These are phyloP conservation scores for Eciton burchellii DNA, from an alignment of 1,140 invertebrate species.

Conservation along the genomic window DNA sequence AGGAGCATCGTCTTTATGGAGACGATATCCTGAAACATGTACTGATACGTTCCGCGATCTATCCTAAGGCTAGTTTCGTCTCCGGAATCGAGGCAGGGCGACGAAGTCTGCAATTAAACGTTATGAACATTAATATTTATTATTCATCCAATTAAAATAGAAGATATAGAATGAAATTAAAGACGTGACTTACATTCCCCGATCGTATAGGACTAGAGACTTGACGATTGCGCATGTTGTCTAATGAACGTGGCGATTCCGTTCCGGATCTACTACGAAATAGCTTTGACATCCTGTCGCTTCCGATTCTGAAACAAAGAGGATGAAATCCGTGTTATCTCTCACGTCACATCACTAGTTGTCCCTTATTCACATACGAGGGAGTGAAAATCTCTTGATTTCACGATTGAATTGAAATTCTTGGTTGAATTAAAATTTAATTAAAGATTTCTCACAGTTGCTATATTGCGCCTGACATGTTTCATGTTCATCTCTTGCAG, in stretches of 20 bases:
- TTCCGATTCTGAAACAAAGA: constrained; percentile 78
- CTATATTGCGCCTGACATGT: too few species aligned
- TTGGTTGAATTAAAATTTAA: too few species aligned
- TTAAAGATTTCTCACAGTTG: too few species aligned
- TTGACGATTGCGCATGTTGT: constrained; percentile 78
- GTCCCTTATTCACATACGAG: not conserved
- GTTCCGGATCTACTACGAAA: constrained; percentile 81
- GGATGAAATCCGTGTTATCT: not conserved
- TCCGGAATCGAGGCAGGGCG: constrained; percentile 85
- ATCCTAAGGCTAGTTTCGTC: constrained; percentile 86
- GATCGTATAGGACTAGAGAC: constrained; percentile 84
- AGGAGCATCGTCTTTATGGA: constrained; percentile 92
- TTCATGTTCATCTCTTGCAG: not conserved
- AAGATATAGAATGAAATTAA: not conserved
- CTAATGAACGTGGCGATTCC: constrained; percentile 83
- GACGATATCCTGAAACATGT: constrained; percentile 91
- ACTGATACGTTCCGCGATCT: constrained; percentile 88
- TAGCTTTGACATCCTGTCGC: constrained; percentile 79
- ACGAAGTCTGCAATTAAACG: constrained; percentile 79
- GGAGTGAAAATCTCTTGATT: not conserved
- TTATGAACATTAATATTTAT: not conserved
- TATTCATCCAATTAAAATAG: not conserved
- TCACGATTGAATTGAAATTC: too few species aligned
- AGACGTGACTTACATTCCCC: constrained; percentile 80
- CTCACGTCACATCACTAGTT: not conserved